Percentiles rank a stretch among this genome's conserved stretches.
phyloP scores from a whole-genome alignment of 2,888 invertebrate genomes.

The Caenorhabditis macrosperma region DNA sequence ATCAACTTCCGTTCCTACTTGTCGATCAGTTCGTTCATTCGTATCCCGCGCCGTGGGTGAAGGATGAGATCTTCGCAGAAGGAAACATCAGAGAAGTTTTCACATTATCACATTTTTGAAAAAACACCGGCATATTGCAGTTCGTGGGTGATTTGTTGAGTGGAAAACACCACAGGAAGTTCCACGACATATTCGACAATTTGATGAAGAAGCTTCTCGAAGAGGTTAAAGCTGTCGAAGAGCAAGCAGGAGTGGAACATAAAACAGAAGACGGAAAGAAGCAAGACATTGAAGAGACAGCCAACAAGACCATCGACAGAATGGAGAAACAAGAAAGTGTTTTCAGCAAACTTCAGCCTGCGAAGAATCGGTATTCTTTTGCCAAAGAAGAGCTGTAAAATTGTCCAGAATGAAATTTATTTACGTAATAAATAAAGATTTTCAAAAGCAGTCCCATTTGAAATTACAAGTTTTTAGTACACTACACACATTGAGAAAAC shows the following conservation, averaged over 20 bases:
- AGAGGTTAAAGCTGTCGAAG: too few relatives aligned
- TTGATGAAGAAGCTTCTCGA: conserved; percentile 3
- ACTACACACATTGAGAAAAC: conserved; percentile 30
- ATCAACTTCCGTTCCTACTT: conserved; percentile 37
- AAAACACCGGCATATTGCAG: conserved; percentile 7
- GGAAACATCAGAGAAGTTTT: conserved; percentile 40
- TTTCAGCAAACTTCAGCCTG: conserved; percentile 53
- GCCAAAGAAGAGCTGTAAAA: conserved; percentile 41
- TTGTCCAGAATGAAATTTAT: background rate
- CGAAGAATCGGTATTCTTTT: conserved; percentile 48
- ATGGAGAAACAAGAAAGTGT: conserved; percentile 38
- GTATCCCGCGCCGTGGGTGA: conserved; percentile 24
- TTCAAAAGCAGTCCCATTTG: conserved; percentile 35
- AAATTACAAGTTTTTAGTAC: conserved; percentile 39
- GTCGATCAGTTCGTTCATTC: conserved; percentile 51
- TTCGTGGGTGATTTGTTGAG: conserved; percentile 44
- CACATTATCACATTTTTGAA: background rate
- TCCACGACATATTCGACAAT: conserved; percentile 17
- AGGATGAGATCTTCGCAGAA: conserved; percentile 36
- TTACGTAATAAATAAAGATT: conserved; percentile 31
- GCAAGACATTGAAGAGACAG: too few relatives aligned
- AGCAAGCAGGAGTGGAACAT: too few relatives aligned
- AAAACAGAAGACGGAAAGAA: background rate
- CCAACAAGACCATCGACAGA: background rate
- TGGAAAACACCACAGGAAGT: conserved; percentile 23